These are phyloP conservation scores for Eristalinus sepulchralis DNA, from an alignment of 2,888 invertebrate genomes.

Conservation along the genomic window DNA sequence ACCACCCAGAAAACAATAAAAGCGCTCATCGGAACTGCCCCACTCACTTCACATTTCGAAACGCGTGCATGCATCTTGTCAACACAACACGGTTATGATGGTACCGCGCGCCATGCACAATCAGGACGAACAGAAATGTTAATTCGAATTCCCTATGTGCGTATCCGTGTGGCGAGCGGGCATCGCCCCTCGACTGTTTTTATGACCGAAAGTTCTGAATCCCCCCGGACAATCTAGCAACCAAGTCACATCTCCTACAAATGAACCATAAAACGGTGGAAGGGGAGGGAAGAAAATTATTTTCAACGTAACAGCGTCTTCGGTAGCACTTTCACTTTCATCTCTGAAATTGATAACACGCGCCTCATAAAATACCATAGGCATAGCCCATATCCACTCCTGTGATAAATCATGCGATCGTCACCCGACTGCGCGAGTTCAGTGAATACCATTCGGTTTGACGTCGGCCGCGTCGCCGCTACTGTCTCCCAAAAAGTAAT, in stretches of 20 bases:
- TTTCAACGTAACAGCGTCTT: not conserved
- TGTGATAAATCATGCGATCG: conserved; percentile 63
- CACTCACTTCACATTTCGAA: conserved; percentile 1
- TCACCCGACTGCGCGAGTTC: conserved; percentile 38
- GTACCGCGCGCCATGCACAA: not conserved
- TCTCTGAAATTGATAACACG: conserved; percentile 66
- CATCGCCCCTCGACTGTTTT: conserved; percentile 9
- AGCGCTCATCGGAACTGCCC: conserved; percentile 2
- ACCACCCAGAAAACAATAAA: conserved; percentile 7
- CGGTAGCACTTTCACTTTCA: conserved; percentile 55
- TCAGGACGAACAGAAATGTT: conserved; percentile 6
- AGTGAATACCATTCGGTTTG: conserved; percentile 16
- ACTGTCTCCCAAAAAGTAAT: conserved; percentile 3
- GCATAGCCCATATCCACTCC: conserved; percentile 38
- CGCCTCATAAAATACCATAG: conserved; percentile 56
- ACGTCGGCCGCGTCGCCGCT: conserved; percentile 23
- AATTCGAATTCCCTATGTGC: conserved; percentile 10
- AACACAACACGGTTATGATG: conserved; percentile 15
- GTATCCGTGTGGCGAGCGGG: not conserved
- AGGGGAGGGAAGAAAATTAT: conserved; percentile 1
- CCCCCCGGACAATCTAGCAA: conserved; percentile 22
- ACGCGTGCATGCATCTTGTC: conserved; percentile 28
- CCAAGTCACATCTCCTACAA: conserved; percentile 58
- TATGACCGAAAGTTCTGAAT: conserved; percentile 28
- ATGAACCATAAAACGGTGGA: conserved; percentile 40